Percentiles rank a stretch among this genome's conserved stretches.
phyloP scores from a whole-genome alignment of 1,140 invertebrate species.

The Nephila pilipes region DNA sequence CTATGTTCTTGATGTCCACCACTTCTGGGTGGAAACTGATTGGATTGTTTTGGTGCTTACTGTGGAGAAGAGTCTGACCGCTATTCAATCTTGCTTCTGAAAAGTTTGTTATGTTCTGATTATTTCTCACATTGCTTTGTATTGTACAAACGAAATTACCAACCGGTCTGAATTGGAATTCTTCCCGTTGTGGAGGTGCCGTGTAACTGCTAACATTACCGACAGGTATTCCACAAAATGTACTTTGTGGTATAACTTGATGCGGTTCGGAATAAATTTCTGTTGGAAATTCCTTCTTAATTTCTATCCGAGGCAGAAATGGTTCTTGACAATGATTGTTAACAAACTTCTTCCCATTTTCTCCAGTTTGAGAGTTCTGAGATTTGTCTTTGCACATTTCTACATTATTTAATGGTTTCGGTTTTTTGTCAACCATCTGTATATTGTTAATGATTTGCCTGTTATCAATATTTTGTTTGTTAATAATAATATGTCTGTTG shows the following conservation, averaged over 20 bases:
- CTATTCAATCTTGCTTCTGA: background rate
- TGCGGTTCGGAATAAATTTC: background rate
- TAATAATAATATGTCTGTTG: too few species aligned
- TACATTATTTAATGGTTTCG: background rate
- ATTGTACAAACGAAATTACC: background rate
- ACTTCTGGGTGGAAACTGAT: background rate
- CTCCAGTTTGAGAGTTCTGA: background rate
- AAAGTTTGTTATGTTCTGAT: background rate
- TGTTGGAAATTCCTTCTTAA: background rate
- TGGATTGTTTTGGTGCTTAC: background rate
- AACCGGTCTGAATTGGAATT: background rate
- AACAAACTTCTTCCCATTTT: background rate
- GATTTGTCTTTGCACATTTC: background rate
- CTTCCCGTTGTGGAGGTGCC: background rate
- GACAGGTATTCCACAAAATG: background rate
- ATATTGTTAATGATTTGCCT: too few species aligned
- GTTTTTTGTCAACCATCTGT: background rate
- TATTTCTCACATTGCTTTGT: background rate
- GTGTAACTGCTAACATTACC: background rate
- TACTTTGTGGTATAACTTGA: background rate
- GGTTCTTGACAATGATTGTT: background rate
- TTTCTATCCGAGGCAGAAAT: background rate
- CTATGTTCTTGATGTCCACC: background rate
- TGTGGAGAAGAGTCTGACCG: background rate
- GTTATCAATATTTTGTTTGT: too few species aligned